Percentiles rank a stretch among this genome's conserved stretches.
Conservation (phyloP, 92 coral and sea anemone species). For the Heliopora coerulea region DNA sequence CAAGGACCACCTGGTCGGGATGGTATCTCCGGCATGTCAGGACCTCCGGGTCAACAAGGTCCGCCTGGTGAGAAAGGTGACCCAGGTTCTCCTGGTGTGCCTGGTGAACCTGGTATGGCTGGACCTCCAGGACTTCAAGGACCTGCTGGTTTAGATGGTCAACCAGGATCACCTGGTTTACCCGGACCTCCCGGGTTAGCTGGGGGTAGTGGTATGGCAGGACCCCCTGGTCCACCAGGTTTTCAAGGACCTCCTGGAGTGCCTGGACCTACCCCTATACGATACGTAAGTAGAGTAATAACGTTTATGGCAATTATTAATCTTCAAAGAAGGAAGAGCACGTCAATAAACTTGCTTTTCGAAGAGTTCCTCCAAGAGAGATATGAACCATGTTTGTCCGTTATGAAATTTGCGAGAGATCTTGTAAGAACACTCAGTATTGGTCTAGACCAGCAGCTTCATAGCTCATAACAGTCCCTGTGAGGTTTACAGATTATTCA, state of each 20-base stretch:
- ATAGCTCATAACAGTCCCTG: no score
- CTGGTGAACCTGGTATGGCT: slow-evolving; percentile 92
- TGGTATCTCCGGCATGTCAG: slow-evolving; percentile 97
- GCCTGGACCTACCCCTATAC: slow-evolving; percentile 96
- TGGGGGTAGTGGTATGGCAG: slow-evolving; percentile 99
- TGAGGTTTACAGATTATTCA: no score
- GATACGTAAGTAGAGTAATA: slow-evolving; percentile 83
- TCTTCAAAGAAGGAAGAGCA: no score
- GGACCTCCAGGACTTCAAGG: slow-evolving; percentile 98
- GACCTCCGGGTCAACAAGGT: slow-evolving; percentile 91
- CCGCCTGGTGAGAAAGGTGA: slow-evolving; percentile 93
- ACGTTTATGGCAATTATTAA: no score
- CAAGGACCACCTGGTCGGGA: slow-evolving; percentile 99
- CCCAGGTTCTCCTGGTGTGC: slow-evolving; percentile 88
- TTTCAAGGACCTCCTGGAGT: slow-evolving; percentile 90
- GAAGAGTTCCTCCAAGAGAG: no score
- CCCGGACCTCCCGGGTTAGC: slow-evolving; percentile 97
- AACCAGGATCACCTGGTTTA: slow-evolving; percentile 98
- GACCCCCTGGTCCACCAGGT: slow-evolving; percentile 91
- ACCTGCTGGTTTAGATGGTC: slow-evolving; percentile 97
- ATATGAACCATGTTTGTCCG: no score
- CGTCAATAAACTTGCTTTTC: no score
- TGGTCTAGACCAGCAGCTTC: no score
- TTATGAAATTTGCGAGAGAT: no score
- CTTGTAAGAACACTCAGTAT: no score